Base-by-base conservation (phyloP, 2,888 invertebrate genomes). In the Nomada ruficornis region DNA sequence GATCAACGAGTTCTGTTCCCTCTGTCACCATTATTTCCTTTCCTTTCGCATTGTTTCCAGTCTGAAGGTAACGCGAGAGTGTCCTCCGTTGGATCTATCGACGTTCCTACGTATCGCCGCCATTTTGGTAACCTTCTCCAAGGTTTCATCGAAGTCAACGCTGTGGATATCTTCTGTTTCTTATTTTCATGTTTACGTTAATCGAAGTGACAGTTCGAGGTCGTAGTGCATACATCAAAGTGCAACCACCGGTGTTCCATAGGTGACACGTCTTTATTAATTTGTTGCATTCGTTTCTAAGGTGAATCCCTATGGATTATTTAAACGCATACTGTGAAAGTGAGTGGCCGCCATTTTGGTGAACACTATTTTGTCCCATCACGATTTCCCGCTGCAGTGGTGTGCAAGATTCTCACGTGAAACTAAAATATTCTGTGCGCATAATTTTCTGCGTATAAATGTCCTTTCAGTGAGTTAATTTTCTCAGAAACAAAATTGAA, bases 91-190 rank as follows among this genome's bases (percentile, higher is more conserved):
- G 23, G 23, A 54, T 62, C 60, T 62, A 60, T 71, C 76, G 23
- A 57, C 54, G 18, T 75, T 57, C 68, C n/a, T 77, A 50, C 54
- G 65, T 68, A 55, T 29, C 59, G 83, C 68, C 88, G 90, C 90
- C 90, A 90, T 91, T 86, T 90, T 90, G 88, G 59, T 64, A 76
- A 80, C 84, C 87, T 85, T 83, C 80, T 36, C 63, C 23, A 59
- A 67, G 44, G 64, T 74, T 63, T 64, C 44, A 42, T 47, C 52
- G 29, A 44, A 55, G 50, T 60, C 63, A 47, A 26, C 42, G 23
- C 26, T 44, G 26, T 20, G 60, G 59, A 70, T 55, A 42, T 60
- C 26, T 20, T 62, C 13, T 36, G 44, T 47, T 54, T 65, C 26
- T 67, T 23, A 18, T 36, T n/a, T 18, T n/a, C n/a, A 36, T 7